Conservation (phyloP, 1,140 invertebrate species). For the Drosophila takahashii region DNA sequence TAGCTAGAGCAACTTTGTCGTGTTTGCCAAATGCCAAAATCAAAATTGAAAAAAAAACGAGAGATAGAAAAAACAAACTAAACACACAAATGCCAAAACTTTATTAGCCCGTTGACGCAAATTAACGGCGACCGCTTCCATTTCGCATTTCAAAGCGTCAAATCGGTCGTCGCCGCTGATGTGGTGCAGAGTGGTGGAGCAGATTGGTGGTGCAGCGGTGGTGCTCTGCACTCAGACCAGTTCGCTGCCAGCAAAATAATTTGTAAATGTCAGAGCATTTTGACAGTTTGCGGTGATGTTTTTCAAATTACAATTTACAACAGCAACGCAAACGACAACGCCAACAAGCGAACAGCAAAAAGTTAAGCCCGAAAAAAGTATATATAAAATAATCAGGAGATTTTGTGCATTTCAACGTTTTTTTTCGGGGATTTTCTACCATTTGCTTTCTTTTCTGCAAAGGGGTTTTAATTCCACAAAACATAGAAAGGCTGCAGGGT, state of each 20-base stretch:
- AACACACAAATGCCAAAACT: slow-evolving; percentile 76
- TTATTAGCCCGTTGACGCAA: slow-evolving; percentile 83
- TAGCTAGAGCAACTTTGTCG: slow-evolving; percentile 56
- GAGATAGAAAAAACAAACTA: slow-evolving; percentile 35
- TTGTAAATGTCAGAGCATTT: slow-evolving; percentile 83
- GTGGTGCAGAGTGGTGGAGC: slow-evolving; percentile 36
- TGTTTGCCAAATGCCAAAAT: slow-evolving; percentile 48
- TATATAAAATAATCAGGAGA: slow-evolving; percentile 42
- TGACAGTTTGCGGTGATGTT: slow-evolving; percentile 82
- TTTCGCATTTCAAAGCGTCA: slow-evolving; percentile 82
- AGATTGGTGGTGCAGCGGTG: slow-evolving; percentile 24
- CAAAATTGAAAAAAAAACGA: slow-evolving; percentile 24
- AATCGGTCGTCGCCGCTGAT: slow-evolving; percentile 54
- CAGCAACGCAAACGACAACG: slow-evolving; percentile 48
- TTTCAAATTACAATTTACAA: slow-evolving; percentile 83
- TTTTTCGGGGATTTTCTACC: slow-evolving; percentile 6
- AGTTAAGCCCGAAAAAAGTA: slow-evolving; percentile 44
- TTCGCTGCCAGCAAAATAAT: slow-evolving; percentile 80
- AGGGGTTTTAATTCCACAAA: slow-evolving; percentile 12
- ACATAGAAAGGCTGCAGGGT: slow-evolving; percentile 13
- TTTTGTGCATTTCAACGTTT: slow-evolving; percentile 25
- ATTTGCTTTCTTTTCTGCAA: slow-evolving; percentile 1
- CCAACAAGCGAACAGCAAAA: slow-evolving; percentile 31
- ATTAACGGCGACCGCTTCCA: slow-evolving; percentile 81
- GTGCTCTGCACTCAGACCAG: slow-evolving; percentile 40